Conservation (phyloP, 2,113 vertebrate species). For the Mesoclemmys tuberculata region DNA sequence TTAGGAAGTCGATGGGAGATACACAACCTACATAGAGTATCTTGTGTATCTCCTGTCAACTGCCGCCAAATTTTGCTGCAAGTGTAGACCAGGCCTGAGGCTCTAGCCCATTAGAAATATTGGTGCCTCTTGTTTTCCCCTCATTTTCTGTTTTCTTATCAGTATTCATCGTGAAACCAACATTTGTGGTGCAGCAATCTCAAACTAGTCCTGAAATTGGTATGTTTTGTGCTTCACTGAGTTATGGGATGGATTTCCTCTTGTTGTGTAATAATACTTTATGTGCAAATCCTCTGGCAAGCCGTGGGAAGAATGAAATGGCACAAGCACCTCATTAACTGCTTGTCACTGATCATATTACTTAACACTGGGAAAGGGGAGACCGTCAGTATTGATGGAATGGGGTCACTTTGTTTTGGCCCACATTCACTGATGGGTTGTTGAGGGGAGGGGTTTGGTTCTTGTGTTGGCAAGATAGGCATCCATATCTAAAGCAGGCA, state of each 20-base stretch:
- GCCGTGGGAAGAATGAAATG: not conserved
- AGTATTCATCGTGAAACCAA: not conserved
- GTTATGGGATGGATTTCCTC: slow-evolving; percentile 26
- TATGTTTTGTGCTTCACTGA: slow-evolving; percentile 19
- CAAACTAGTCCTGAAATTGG: slow-evolving; percentile 1
- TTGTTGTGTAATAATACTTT: not conserved
- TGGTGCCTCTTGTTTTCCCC: not conserved
- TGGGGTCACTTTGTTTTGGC: not conserved
- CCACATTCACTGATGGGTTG: not conserved
- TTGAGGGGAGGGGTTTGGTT: not conserved
- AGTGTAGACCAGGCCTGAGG: no score
- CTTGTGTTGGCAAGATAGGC: not conserved
- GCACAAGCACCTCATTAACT: slow-evolving; percentile 20
- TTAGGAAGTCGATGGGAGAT: no score
- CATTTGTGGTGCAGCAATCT: not conserved
- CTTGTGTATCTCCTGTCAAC: no score
- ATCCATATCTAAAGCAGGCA: not conserved
- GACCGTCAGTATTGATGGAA: not conserved
- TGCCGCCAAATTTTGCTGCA: no score
- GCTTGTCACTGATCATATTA: not conserved
- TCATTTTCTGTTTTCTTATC: slow-evolving; percentile 15
- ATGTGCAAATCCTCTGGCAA: not conserved
- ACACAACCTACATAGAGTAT: no score
- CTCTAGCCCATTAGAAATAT: not conserved
- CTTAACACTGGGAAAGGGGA: not conserved